Conservation (phyloP, 2,888 invertebrate genomes). For the Spatulosminthurus flaviceps region DNA sequence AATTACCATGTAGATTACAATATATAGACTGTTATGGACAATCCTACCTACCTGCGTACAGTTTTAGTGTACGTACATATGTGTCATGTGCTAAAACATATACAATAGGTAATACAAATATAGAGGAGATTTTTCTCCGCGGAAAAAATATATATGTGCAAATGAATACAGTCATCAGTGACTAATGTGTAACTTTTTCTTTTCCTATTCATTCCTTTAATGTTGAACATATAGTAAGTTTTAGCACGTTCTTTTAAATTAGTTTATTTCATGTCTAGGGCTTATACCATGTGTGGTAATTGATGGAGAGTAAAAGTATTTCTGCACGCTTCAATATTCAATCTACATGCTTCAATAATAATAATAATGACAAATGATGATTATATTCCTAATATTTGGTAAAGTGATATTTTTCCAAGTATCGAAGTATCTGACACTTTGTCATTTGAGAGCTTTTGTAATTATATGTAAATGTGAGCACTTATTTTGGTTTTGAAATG, state of each 20-base stretch:
- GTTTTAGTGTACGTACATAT: too few species aligned
- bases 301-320: background rate
- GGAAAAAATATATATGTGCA: background rate
- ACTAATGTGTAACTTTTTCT: conserved; percentile 11
- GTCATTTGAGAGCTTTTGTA: too few species aligned
- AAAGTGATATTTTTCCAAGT: too few species aligned
- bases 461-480: too few species aligned
- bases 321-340: too few species aligned
- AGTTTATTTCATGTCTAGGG: background rate
- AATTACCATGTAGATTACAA: too few species aligned
- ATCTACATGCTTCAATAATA: too few species aligned
- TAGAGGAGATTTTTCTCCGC: background rate
- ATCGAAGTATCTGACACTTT: too few species aligned
- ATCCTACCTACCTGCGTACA: background rate
- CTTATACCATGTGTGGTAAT: background rate
- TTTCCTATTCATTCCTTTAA: background rate
- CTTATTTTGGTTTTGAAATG: too few species aligned
- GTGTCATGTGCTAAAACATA: too few species aligned
- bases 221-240: background rate
- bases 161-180: conserved; percentile 4
- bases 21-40: background rate
- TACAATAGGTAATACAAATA: background rate
- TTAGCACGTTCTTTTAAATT: background rate
- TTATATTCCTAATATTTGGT: too few species aligned
- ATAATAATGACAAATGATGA: too few species aligned